Conservation (phyloP, 2,113 vertebrate species). For the Pelodiscus sinensis region DNA sequence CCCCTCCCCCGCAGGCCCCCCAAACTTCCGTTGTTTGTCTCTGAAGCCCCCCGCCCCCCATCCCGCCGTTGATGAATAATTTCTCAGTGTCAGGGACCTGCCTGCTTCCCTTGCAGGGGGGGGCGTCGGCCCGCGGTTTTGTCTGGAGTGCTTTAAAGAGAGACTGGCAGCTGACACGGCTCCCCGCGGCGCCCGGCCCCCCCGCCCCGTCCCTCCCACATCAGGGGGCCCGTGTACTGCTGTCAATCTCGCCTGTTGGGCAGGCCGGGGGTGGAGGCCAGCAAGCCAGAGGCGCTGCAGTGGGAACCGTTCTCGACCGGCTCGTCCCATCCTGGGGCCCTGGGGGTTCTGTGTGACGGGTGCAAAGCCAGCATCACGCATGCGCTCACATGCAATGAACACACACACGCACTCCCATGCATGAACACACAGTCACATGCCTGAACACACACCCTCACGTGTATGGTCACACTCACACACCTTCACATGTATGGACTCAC, state of each 20-base stretch:
- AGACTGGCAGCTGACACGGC: slow-evolving; percentile 44
- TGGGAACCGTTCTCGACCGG: not conserved
- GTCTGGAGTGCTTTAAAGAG: slow-evolving; percentile 34
- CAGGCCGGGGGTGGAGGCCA: not conserved
- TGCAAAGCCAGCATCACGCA: not conserved
- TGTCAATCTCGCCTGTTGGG: slow-evolving; percentile 10
- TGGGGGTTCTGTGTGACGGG: not conserved
- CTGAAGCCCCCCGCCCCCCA: not conserved
- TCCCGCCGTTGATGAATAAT: slow-evolving; percentile 20
- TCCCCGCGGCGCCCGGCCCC: slow-evolving; percentile 6
- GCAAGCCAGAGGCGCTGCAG: not conserved
- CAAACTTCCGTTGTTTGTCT: not conserved
- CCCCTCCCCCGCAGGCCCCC: not conserved
- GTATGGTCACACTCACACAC: no score
- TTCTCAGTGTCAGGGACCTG: slow-evolving; percentile 30
- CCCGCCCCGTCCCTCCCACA: slow-evolving; percentile 8
- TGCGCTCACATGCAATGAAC: no score
- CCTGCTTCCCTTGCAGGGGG: slow-evolving; percentile 9
- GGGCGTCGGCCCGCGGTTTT: slow-evolving; percentile 20
- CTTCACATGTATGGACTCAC: no score
- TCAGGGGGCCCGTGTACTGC: slow-evolving; percentile 20
- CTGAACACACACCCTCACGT: no score
- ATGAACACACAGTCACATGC: no score
- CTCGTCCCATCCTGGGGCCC: not conserved
- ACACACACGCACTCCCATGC: no score